Percentiles rank a stretch among this genome's conserved stretches.
Evolutionary conservation across 2,888 invertebrate genomes (phyloP).

Genomic region (Drosophila gaucha): DNA sequence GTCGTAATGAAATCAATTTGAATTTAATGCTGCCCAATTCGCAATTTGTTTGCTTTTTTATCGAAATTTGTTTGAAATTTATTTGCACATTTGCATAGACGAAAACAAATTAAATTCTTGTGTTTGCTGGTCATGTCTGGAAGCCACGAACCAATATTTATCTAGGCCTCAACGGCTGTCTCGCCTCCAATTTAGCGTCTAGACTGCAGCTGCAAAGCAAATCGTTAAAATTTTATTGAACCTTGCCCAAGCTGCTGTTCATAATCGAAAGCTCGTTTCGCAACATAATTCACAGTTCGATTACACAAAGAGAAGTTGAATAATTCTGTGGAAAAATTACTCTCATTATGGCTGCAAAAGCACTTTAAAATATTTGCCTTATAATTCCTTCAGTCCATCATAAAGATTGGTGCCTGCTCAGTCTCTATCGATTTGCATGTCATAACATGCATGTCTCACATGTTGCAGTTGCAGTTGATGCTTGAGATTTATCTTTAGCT

Average conservation of each 20-base stretch:
- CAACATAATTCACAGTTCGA: slow-evolving; percentile 17
- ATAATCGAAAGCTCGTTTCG: slow-evolving; percentile 11
- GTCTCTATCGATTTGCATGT: too few species aligned
- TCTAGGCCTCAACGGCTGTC: slow-evolving; percentile 27
- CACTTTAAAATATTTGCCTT: slow-evolving; percentile 3
- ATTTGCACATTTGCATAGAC: slow-evolving; percentile 55
- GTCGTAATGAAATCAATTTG: slow-evolving; percentile 37
- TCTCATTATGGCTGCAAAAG: background rate
- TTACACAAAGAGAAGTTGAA: background rate
- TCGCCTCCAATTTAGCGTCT: slow-evolving; percentile 39
- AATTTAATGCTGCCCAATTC: slow-evolving; percentile 32
- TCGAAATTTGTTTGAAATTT: slow-evolving; percentile 51
- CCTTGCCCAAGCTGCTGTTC: slow-evolving; percentile 11
- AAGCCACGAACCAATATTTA: slow-evolving; percentile 31
- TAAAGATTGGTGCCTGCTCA: background rate
- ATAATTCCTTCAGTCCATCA: too few species aligned
- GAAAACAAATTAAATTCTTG: slow-evolving; percentile 42
- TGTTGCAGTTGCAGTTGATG: background rate
- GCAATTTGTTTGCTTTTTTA: slow-evolving; percentile 47
- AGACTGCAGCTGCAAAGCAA: slow-evolving; percentile 29
- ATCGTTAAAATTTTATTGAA: slow-evolving; percentile 30
- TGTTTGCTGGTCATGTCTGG: slow-evolving; percentile 38
- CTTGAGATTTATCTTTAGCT: too few species aligned
- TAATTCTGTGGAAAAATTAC: background rate
- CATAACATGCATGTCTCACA: too few species aligned